A percentile compares a stretch with the other conserved stretches of the same genome.
phyloP scores from a whole-genome alignment of 2,888 invertebrate species.

The Nasonovia ribisnigri region DNA sequence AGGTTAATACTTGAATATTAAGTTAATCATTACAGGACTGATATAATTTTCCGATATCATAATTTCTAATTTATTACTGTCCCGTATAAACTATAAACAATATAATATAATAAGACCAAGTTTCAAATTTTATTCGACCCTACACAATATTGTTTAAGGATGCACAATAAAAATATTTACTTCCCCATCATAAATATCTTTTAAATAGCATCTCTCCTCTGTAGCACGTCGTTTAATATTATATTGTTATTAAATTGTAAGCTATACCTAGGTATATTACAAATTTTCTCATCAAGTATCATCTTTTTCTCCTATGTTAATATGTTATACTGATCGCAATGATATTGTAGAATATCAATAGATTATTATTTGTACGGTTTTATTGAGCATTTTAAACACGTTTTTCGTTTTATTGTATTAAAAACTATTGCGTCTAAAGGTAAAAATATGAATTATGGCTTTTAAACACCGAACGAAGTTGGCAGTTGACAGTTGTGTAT shows the following conservation, averaged over 20 bases:
- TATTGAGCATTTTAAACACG: not conserved
- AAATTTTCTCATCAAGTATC: not conserved
- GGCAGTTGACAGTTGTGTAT: not conserved
- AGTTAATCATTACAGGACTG: not conserved
- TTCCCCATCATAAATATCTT: not conserved
- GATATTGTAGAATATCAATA: not conserved
- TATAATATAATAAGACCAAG: not conserved
- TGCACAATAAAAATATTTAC: not conserved
- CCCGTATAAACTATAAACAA: not conserved
- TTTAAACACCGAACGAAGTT: not conserved
- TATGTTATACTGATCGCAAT: not conserved
- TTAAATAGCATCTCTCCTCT: not conserved
- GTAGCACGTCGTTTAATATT: not conserved
- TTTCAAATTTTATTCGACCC: not conserved
- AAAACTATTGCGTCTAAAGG: not conserved
- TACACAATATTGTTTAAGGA: not conserved
- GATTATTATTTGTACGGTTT: not conserved
- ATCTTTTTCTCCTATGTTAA: not conserved
- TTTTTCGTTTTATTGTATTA: not conserved
- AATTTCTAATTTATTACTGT: not conserved
- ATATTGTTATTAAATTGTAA: not conserved
- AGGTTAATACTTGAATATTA: not conserved
- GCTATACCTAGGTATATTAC: not conserved
- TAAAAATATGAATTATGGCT: not conserved
- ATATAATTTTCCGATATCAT: not conserved